Conservation (phyloP, 2,113 vertebrate genomes). For the Ovis canadensis region DNA sequence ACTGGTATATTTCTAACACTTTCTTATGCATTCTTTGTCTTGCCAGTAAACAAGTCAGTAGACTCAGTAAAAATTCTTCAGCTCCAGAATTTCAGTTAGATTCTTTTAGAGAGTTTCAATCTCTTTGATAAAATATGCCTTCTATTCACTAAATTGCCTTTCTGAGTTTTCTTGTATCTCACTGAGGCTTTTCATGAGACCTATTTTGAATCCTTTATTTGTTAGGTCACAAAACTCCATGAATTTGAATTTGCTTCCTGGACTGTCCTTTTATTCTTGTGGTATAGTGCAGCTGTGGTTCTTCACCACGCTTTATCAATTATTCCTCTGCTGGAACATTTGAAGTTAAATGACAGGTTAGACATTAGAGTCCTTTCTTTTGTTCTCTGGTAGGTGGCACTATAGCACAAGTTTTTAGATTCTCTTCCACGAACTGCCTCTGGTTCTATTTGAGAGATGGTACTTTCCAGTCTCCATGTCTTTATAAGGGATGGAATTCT, state of each 20-base stretch:
- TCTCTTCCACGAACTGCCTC: background rate
- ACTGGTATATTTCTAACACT: background rate
- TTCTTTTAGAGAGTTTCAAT: background rate
- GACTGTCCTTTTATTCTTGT: background rate
- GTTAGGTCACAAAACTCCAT: background rate
- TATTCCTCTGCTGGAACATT: background rate
- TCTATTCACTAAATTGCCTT: background rate
- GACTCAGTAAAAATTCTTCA: background rate
- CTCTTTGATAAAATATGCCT: background rate
- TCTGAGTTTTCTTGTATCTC: background rate
- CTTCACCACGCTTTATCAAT: background rate
- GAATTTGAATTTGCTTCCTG: background rate
- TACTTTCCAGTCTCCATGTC: background rate
- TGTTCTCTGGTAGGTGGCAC: background rate
- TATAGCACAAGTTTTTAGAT: background rate
- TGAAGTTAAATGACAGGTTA: background rate
- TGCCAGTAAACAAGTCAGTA: background rate
- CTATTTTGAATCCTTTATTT: background rate
- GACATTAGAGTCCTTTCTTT: background rate
- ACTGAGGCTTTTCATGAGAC: background rate
- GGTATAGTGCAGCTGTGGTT: background rate
- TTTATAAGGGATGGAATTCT: background rate
- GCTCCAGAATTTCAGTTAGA: background rate
- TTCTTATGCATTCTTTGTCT: background rate
- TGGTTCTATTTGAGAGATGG: background rate